Percentiles rank a stretch among this genome's conserved stretches.
These are phyloP conservation scores for Tipula lateralis DNA, from an alignment of 2,888 invertebrate genomes.

Conservation along the genomic window DNA sequence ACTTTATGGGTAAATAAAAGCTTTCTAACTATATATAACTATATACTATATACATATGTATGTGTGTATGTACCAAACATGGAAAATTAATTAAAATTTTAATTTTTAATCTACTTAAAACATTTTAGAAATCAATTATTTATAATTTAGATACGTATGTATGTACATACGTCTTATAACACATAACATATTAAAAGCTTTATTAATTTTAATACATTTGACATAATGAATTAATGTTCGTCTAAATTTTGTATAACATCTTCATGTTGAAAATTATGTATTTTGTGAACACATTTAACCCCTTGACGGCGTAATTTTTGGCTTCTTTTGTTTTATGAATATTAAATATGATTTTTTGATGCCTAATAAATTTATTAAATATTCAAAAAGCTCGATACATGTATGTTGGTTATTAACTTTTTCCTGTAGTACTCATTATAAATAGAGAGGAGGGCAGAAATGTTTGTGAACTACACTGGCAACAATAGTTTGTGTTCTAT, in stretches of 20 bases:
- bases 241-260: background rate
- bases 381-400: background rate
- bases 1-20: slow-evolving; percentile 75
- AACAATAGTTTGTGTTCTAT: too few relatives aligned
- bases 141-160: background rate
- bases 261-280: background rate
- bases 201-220: slow-evolving; percentile 5
- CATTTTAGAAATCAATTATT: slow-evolving; percentile 7
- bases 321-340: too few relatives aligned
- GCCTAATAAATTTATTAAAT: background rate
- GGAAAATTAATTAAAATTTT: background rate
- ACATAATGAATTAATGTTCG: background rate
- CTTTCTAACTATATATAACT: too few relatives aligned
- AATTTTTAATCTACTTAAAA: slow-evolving; percentile 11
- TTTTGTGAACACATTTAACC: background rate
- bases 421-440: too few relatives aligned
- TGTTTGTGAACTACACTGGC: too few relatives aligned
- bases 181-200: background rate
- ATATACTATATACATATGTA: too few relatives aligned
- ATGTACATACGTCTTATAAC: background rate
- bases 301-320: background rate
- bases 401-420: too few relatives aligned
- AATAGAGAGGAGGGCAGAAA: too few relatives aligned
- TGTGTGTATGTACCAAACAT: too few relatives aligned
- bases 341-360: background rate